These are phyloP conservation scores for Eupithecia exiguata DNA, from an alignment of 2,888 invertebrate species.

Conservation along the genomic window DNA sequence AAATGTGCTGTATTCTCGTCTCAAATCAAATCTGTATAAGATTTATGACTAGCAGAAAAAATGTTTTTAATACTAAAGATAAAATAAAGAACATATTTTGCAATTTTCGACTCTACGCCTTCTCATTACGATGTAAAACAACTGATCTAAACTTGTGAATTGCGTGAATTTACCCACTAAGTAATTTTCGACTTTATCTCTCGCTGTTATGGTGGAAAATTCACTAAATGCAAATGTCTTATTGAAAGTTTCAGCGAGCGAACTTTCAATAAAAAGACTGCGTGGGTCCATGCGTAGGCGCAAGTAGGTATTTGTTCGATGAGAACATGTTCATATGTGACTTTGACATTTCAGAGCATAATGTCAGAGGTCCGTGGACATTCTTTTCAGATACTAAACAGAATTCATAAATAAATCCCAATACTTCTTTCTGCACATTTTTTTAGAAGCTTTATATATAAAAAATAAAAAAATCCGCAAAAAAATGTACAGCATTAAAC, in stretches of 20 bases:
- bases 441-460: too few species aligned
- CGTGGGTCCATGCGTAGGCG: constrained; percentile 23
- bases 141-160: not conserved
- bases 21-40: constrained; percentile 17
- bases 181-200: constrained; percentile 22
- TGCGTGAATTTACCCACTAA: not conserved
- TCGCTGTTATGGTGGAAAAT: constrained; percentile 11
- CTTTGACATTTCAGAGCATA: not conserved
- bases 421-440: too few species aligned
- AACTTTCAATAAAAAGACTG: constrained; percentile 23
- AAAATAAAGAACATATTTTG: not conserved
- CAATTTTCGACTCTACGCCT: not conserved
- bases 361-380: too few species aligned
- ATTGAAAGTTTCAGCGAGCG: constrained; percentile 5
- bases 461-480: too few species aligned
- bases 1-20: not conserved
- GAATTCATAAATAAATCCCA: too few species aligned
- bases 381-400: too few species aligned
- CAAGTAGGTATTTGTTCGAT: not conserved
- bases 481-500: too few species aligned
- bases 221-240: not conserved
- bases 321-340: not conserved
- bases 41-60: constrained; percentile 22
- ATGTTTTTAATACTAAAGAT: constrained; percentile 17
- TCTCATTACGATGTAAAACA: not conserved